A percentile compares a stretch with the other conserved stretches of the same genome.
Evolutionary conservation across 2,888 invertebrate species (phyloP).

Genomic region (Synergus itoensis): DNA sequence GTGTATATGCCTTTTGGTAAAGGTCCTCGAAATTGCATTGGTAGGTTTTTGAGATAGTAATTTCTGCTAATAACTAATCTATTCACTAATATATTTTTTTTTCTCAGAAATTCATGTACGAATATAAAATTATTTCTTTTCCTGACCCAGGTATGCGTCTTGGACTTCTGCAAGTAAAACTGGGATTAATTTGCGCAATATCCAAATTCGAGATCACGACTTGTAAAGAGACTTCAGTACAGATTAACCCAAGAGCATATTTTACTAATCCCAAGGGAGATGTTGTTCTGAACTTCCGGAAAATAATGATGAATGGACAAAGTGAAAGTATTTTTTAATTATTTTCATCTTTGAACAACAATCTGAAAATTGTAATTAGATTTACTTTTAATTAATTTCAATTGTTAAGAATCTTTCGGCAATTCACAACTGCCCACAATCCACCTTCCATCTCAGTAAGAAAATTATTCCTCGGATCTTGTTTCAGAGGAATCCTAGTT

Average conservation of each 20-base stretch:
- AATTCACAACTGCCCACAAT: constrained; percentile 58
- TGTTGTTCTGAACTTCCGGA: background rate
- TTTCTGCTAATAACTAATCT: background rate
- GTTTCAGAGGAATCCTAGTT: constrained; percentile 60
- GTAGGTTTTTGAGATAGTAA: constrained; percentile 55
- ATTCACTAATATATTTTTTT: background rate
- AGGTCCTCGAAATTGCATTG: constrained; percentile 72
- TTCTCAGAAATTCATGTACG: background rate
- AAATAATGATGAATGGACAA: background rate
- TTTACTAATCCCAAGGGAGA: background rate
- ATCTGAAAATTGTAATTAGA: no score
- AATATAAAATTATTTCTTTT: background rate
- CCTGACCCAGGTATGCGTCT: constrained; percentile 62
- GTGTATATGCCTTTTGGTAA: constrained; percentile 73
- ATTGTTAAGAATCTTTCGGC: constrained; percentile 6
- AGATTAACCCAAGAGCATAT: background rate
- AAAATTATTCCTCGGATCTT: constrained; percentile 59
- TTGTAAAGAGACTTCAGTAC: constrained; percentile 59
- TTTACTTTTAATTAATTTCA: background rate
- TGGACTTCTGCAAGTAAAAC: constrained; percentile 67
- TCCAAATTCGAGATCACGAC: constrained; percentile 63
- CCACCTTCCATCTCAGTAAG: constrained; percentile 48
- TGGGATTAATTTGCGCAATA: constrained; percentile 64
- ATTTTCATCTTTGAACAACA: background rate
- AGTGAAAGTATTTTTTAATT: background rate